A percentile compares a stretch with the other conserved stretches of the same genome.
Conservation (phyloP, 1,140 invertebrate species). For the Gonioctena quinquepunctata region DNA sequence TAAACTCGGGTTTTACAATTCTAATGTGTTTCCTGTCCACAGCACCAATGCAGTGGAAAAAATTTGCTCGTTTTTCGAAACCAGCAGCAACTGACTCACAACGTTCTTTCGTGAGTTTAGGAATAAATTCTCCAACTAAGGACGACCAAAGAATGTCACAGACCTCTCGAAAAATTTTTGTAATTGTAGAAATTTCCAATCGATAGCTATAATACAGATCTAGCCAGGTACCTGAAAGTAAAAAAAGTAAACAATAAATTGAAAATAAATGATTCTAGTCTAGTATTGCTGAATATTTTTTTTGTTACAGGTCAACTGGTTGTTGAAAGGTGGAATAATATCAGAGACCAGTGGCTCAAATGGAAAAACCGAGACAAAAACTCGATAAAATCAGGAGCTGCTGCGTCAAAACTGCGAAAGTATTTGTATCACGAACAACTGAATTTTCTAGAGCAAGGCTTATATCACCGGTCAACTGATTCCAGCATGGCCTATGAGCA, state of each 20-base stretch:
- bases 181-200: not conserved
- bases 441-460: no score
- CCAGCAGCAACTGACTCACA: no score
- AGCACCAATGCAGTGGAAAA: not conserved
- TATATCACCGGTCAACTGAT: no score
- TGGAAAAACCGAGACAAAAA: constrained; percentile 3
- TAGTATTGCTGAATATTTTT: no score
- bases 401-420: constrained; percentile 2
- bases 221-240: not conserved
- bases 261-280: no score
- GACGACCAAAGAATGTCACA: not conserved
- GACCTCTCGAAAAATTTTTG: not conserved
- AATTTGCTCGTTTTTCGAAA: no score
- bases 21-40: constrained; percentile 21
- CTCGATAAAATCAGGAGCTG: constrained; percentile 12
- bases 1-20: not conserved
- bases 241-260: no score
- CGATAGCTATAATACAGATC: not conserved
- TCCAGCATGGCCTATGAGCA: no score
- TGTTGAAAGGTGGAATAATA: constrained; percentile 18
- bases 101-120: no score
- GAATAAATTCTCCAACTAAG: no score
- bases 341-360: constrained; percentile 17
- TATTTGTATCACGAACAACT: constrained; percentile 13
- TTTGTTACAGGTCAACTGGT: no score